Base-by-base conservation (phyloP, 2,113 vertebrate species). In the Phainopepla nitens region DNA sequence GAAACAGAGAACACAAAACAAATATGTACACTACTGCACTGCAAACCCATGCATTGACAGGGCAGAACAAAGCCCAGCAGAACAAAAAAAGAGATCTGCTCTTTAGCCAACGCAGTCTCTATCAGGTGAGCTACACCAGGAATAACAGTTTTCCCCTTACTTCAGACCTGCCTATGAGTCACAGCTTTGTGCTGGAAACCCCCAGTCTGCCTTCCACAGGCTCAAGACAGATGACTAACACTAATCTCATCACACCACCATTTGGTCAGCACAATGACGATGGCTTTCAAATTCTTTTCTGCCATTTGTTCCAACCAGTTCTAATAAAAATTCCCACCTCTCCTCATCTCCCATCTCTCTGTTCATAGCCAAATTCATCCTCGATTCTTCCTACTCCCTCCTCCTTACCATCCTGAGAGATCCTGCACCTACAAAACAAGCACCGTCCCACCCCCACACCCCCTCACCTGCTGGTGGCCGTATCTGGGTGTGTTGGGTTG, bases 391-490 rank as follows among this genome's bases (percentile, higher is more conserved):
- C 82, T 58, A 5, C 33, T 87, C 19, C 16, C 8, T 60, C 41
- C 31, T 61, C 22, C 49, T 5, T 60, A 19, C n/a, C 39, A 49
- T 62, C 49, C 60, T 33, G 33, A 66, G 53, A 58, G 18, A 35
- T 12, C 29, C 28, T 12, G 21, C 36, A 24, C 23, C 41, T 47
- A 35, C 23, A 36, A 18, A 87, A 44, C 20, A 57, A 56, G 47
- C 28, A 6, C 15, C 45, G 68, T 57, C 21, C 78, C 42, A 31
- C 4, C 18, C 1, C 0, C 47, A 56, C 11, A 3, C 15, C 36
- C 41, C 41, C 89, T 82, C 82, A 99, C 99, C 98, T 99, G 99
- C 96, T 98, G 98, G 72, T 98, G 96, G 93, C 89, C 12, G 98
- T 99, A 98, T 98, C 98, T n/a, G 95, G 97, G 86, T 15, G 83